Conservation (phyloP, 2,888 invertebrate species). For the Disparrhopalites patrizii region DNA sequence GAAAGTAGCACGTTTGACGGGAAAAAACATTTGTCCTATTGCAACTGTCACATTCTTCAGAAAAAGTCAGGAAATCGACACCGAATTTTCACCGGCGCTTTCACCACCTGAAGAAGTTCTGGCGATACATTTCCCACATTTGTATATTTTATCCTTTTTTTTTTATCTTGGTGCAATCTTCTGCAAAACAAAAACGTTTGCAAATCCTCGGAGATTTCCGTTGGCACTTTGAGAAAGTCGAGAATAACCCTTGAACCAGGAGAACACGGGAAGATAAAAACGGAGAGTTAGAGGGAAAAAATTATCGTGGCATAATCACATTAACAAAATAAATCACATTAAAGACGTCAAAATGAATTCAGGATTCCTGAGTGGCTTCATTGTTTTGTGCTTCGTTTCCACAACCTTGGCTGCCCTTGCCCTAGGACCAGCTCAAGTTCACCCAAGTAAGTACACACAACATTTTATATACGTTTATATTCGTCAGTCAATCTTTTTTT, state of each 20-base stretch:
- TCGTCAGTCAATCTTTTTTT: background rate
- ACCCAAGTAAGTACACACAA: conserved; percentile 41
- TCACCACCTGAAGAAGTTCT: too few relatives aligned
- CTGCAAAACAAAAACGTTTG: background rate
- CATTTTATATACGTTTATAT: background rate
- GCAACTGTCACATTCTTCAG: too few relatives aligned
- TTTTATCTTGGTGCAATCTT: background rate
- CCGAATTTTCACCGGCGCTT: background rate
- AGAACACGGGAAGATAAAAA: background rate
- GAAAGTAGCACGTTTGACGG: too few relatives aligned
- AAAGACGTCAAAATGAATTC: conserved; percentile 31
- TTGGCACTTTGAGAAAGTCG: too few relatives aligned
- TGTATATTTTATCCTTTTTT: background rate
- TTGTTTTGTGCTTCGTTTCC: conserved; percentile 36
- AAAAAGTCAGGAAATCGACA: too few relatives aligned
- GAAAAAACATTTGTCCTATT: too few relatives aligned
- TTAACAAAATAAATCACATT: background rate
- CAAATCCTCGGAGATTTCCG: background rate
- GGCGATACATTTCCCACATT: background rate
- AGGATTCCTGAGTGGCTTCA: conserved; percentile 20
- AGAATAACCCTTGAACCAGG: background rate
- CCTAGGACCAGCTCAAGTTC: conserved; percentile 43
- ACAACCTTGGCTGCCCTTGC: conserved; percentile 40
- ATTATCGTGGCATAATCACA: background rate
- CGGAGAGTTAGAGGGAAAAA: background rate